phyloP scores from a whole-genome alignment of 2,888 invertebrate genomes.

The Philereme transversata region DNA sequence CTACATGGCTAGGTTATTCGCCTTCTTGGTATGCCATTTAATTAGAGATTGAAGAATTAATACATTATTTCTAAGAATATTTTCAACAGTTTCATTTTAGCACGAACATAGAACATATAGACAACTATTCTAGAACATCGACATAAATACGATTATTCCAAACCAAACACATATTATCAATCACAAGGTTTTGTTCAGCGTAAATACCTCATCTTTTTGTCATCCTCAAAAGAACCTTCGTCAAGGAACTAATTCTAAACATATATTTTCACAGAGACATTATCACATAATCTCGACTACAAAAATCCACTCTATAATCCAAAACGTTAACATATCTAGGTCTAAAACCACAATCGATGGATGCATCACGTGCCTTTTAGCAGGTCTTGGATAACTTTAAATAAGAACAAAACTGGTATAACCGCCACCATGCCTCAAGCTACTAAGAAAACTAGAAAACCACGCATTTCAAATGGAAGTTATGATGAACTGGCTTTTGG shows the following conservation, averaged over 20 bases:
- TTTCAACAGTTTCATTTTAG: neutral
- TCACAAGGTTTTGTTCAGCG: neutral
- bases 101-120: conserved; percentile 20
- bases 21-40: too few species aligned
- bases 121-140: conserved; percentile 8
- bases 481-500: conserved; percentile 40
- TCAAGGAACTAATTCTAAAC: too few species aligned
- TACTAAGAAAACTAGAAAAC: conserved; percentile 55
- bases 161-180: conserved; percentile 10
- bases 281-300: conserved; percentile 19
- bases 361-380: conserved; percentile 50
- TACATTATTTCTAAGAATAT: too few species aligned
- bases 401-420: conserved; percentile 39
- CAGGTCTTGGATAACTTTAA: conserved; percentile 35
- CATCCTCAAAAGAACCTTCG: too few species aligned
- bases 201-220: too few species aligned
- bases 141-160: conserved; percentile 24
- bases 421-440: conserved; percentile 81
- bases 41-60: too few species aligned
- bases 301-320: conserved; percentile 53
- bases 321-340: conserved; percentile 38
- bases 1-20: too few species aligned
- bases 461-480: conserved; percentile 33
- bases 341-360: conserved; percentile 53
- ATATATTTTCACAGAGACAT: neutral